Evolutionary conservation across 2,113 vertebrate species (phyloP), one percentile per base, ranked within the genome.

Genomic region (Rhinopomastus cyanomelas): DNA sequence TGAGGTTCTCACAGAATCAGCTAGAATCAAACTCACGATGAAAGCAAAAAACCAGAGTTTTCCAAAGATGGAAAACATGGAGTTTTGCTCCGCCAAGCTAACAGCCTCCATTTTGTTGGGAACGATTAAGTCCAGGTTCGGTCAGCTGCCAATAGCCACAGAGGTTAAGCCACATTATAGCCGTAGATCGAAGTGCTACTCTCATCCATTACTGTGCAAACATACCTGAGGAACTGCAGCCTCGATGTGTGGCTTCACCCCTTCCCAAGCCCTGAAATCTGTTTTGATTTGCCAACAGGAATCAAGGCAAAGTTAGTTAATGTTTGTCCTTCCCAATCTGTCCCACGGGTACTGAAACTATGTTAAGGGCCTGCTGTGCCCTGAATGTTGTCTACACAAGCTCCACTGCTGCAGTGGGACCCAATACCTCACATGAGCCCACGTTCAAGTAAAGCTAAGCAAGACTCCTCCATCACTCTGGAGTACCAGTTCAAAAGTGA

Each of bases 261-360:
- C 19, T 48, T 61, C 67, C 15, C 34, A 82, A 86, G 21, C 10
- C 32, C 39, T 30, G 48, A 49, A 77, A 78, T 30, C 12, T 59
- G 8, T 53, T 56, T 18, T n/a, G 53, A 49, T 71, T 49, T 60
- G 32, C 27, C 6, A 26, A 12, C 8, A 85, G 56, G n/a, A 75
- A 36, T 9, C 32, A 34, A 78, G n/a, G 20, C 22, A 66, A 80
- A 10, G 17, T 34, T 49, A 36, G 30, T 8, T 17, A 23, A 86
- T 19, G 18, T 51, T 34, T 78, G 53, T 65, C 53, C 46, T 85
- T 77, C 46, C 65, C 26, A 30, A 34, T n/a, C 27, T 83, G 16
- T 30, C 34, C 52, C 29, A 46, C 81, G 95, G 89, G 89, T 30
- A 96, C 95, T 44, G 93, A 93, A 29, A 96, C 94, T 1, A 68